Base-by-base conservation (phyloP, 2,113 vertebrate genomes). In the Miniopterus natalensis region DNA sequence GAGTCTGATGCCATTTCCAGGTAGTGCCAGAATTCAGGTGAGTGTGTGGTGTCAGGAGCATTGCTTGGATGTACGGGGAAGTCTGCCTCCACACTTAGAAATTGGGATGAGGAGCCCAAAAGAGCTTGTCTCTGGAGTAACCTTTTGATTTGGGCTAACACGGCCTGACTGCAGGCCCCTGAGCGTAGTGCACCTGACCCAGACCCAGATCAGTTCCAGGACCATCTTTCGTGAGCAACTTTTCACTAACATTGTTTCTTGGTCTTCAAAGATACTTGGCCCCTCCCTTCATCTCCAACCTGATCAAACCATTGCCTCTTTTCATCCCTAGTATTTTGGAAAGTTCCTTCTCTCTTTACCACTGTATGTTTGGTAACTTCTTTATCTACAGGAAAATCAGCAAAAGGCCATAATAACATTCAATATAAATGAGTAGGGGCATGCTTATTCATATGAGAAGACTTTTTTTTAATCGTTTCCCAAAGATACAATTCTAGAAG, bases 311-410 rank as follows among this genome's bases (percentile, higher is more conserved):
- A 63, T 68, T 83, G 78, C 53, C 18, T 92, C 31, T 75, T 84
- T 96, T 92, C 40, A 94, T 40, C n/a, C 31, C 2, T 77, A 53
- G 51, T 75, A 18, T 79, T 96, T 83, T 8, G 3, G 89, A 95
- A 96, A 71, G 49, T 77, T 94, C 81, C 66, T 91, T 83, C 40
- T 90, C 88, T 68, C 23, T 42, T 84, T 75, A 88, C 29, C 49
- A 3, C 29, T 29, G 11, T 65, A 45, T 87, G 40, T 93, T 90
- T 92, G 77, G 70, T 74, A 94, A 81, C 88, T 66, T 92, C 77
- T 63, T 90, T 21, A 29, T 75, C 49, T 86, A 73, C 8, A 94
- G 74, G 66, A 83, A 97, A 79, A 94, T 75, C 49, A 42, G 9
- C 36, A 55, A 86, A 49, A 78, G 65, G 51, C 36, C 55, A 80